A percentile compares a stretch with the other conserved stretches of the same genome.
Conservation (phyloP, 2,797 vertebrate genomes). For the Peromyscus nudipes region DNA sequence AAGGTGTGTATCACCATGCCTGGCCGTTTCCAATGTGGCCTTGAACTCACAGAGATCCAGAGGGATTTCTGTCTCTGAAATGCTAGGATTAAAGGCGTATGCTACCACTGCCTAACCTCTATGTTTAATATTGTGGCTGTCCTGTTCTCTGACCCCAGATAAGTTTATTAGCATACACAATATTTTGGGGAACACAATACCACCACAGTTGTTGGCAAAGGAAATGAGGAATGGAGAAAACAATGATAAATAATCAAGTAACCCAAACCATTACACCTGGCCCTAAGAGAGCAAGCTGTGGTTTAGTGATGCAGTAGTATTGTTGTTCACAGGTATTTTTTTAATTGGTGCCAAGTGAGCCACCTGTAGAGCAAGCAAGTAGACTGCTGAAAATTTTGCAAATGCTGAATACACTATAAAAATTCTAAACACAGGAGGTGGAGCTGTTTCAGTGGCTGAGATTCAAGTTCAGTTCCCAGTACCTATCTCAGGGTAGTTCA, state of each 20-base stretch:
- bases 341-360: constrained; percentile 20
- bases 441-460: neutral
- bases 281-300: neutral
- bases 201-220: constrained; percentile 25
- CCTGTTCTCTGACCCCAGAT: too few relatives aligned
- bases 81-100: too few relatives aligned
- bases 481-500: neutral
- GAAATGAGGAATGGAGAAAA: neutral
- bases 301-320: neutral
- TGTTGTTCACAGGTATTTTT: constrained; percentile 5
- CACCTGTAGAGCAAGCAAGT: neutral
- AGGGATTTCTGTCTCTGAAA: too few relatives aligned
- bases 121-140: too few relatives aligned
- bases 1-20: too few relatives aligned
- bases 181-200: too few relatives aligned
- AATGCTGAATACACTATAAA: constrained; percentile 54
- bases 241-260: constrained; percentile 11
- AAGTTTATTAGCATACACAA: too few relatives aligned
- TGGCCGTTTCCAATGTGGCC: too few relatives aligned
- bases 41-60: too few relatives aligned
- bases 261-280: neutral
- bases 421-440: neutral
- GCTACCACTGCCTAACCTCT: too few relatives aligned
- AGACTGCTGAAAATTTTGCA: neutral
- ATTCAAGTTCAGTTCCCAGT: neutral